A percentile compares a stretch with the other conserved stretches of the same genome.
These are phyloP conservation scores for Sturnus vulgaris DNA, from an alignment of 2,113 vertebrate species.

Conservation along the genomic window DNA sequence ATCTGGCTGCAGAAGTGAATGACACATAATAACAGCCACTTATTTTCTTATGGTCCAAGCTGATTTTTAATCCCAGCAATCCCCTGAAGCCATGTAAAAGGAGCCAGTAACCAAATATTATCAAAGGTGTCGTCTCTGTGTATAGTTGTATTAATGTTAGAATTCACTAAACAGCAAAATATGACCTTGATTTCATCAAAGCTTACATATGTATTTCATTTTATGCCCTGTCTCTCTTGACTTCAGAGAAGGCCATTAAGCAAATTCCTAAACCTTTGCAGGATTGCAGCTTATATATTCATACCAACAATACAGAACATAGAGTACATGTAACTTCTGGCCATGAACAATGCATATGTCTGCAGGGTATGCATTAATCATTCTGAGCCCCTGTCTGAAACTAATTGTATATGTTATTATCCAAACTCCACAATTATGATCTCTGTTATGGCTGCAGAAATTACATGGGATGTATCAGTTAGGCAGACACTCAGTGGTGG, in stretches of 20 bases:
- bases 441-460: constrained; percentile 12
- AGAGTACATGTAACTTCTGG: background rate
- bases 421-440: constrained; percentile 13
- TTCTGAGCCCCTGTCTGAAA: constrained; percentile 27
- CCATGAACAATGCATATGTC: background rate
- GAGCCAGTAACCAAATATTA: background rate
- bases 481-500: background rate
- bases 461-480: background rate
- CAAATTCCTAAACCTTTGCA: background rate
- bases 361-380: constrained; percentile 34
- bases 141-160: background rate
- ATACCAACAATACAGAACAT: background rate
- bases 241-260: background rate
- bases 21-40: background rate
- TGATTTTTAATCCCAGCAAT: background rate
- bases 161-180: background rate
- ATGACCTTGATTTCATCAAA: background rate
- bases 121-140: background rate
- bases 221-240: background rate
- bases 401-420: constrained; percentile 44
- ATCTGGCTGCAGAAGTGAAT: background rate
- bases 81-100: background rate
- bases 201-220: background rate
- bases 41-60: background rate
- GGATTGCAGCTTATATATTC: background rate